Evolutionary conservation across 1,140 invertebrate species (phyloP), one percentile per base, ranked within the genome.

Genomic region (Saccostrea glomerata): DNA sequence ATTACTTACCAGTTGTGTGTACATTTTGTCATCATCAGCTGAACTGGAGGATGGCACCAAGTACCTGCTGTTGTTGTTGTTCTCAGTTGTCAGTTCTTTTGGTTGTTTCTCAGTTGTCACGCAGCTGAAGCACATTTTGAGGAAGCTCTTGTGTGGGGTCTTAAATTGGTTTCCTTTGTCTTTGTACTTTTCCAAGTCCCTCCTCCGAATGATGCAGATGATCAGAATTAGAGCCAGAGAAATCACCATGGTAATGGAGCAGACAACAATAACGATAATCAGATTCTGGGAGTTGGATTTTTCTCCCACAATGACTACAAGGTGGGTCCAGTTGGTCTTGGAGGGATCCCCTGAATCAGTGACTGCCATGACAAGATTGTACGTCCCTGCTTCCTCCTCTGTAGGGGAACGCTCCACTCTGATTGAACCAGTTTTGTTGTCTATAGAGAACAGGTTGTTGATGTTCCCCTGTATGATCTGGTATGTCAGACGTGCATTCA

Each of bases 391-490:
- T 70, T 92, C 91, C 0, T 70, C 86, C 1, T 86, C 85, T 0
- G 87, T 87, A 0, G 91, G 63, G 12, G 83, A 77, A 30, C 89
- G 40, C 20, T 86, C 86, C 5, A 98, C 97, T 6, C 97, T 97
- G 89, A 99, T 97, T 0, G 98, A 97, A 0, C 98, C 98, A 0
- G 97, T 98, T 36, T 96, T 95, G 2, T 97, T 96, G 95, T 98
- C 97, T 86, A 99, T 98, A 54, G 97, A 97, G 95, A 99, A 98
- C 93, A 98, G 66, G 96, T 96, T 20, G 97, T 97, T 87, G 6
- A 9, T 56, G 86, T 92, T 97, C 25, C 86, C 82, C 17, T 89
- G 87, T 25, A 85, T 88, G 9, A 93, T 87, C 30, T 88, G 84
- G 58, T 90, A 93, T n/a, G 90, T 88, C 47, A 92, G 85, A 2